Conservation (phyloP, 2,888 invertebrate species). For the Lordiphosa andalusiaca region DNA sequence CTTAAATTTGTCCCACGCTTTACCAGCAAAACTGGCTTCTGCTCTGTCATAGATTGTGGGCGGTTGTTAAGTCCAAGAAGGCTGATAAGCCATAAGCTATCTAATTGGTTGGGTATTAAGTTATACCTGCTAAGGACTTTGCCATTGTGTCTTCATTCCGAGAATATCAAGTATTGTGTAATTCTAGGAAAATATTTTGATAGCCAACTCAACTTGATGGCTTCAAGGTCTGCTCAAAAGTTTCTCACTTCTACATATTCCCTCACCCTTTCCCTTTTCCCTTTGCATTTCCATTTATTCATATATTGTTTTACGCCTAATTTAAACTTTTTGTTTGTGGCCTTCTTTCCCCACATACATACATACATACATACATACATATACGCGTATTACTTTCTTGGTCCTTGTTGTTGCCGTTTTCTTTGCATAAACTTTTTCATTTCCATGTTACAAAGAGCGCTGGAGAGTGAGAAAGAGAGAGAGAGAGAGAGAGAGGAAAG, state of each 20-base stretch:
- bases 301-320: slow-evolving; percentile 42
- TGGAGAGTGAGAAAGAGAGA: no score
- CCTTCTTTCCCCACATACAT: slow-evolving; percentile 7
- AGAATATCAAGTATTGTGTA: no score
- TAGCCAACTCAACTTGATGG: no score
- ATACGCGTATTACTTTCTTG: slow-evolving; percentile 16
- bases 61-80: no score
- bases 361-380: slow-evolving; percentile 1
- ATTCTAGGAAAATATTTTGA: no score
- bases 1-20: no score
- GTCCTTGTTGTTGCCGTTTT: slow-evolving; percentile 6
- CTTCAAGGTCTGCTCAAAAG: neutral
- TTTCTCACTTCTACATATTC: neutral
- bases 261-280: neutral
- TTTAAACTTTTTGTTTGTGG: slow-evolving; percentile 39
- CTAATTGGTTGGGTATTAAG: no score
- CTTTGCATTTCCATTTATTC: neutral
- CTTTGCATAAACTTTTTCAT: slow-evolving; percentile 5
- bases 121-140: no score
- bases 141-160: neutral
- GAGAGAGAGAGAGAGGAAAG: neutral
- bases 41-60: no score
- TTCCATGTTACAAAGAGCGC: slow-evolving; percentile 3
- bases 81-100: no score
- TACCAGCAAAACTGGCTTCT: no score